Evolutionary conservation across 35 echinoderm and acorn worm species (phyloP).

Genomic region (Amphiura filiformis): DNA sequence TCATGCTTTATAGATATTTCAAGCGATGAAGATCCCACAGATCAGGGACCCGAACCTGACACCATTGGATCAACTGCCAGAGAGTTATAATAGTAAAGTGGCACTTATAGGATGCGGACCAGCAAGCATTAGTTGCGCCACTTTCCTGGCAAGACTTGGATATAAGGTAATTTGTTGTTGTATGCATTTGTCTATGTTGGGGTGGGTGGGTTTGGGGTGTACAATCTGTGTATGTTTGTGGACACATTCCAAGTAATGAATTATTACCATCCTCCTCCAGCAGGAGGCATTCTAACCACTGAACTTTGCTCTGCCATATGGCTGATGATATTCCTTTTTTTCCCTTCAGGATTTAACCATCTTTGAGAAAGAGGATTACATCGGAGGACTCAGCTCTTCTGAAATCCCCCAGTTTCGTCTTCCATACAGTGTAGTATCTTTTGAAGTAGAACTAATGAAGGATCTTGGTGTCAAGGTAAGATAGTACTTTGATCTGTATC

Average conservation of each 20-base stretch:
- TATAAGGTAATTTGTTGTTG: too few relatives aligned
- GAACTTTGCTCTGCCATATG: too few relatives aligned
- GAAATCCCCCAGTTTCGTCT: slow-evolving; percentile 98
- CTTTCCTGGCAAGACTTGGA: slow-evolving; percentile 90
- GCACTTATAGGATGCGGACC: slow-evolving; percentile 93
- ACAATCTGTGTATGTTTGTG: too few relatives aligned
- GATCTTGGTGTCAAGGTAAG: slow-evolving; percentile 94
- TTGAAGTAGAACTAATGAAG: slow-evolving; percentile 96
- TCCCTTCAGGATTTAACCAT: slow-evolving; percentile 77
- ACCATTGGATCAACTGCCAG: slow-evolving; percentile 62
- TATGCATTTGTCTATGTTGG: too few relatives aligned
- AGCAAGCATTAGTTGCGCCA: slow-evolving; percentile 94
- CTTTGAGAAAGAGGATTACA: slow-evolving; percentile 94
- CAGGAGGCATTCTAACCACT: too few relatives aligned
- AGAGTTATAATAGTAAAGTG: slow-evolving; percentile 62
- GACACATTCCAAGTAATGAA: too few relatives aligned
- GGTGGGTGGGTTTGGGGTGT: too few relatives aligned
- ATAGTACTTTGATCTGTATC: neutral
- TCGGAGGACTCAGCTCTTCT: slow-evolving; percentile 88
- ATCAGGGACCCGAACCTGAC: slow-evolving; percentile 69
- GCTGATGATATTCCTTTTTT: too few relatives aligned
- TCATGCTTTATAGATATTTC: slow-evolving; percentile 69
- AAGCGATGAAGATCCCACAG: slow-evolving; percentile 90
- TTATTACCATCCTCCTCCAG: too few relatives aligned
- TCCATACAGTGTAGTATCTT: slow-evolving; percentile 77